Percentiles rank a stretch among this genome's conserved stretches.
These are phyloP conservation scores for Lagorchestes hirsutus DNA, from an alignment of 2,797 vertebrate genomes.

Conservation along the genomic window DNA sequence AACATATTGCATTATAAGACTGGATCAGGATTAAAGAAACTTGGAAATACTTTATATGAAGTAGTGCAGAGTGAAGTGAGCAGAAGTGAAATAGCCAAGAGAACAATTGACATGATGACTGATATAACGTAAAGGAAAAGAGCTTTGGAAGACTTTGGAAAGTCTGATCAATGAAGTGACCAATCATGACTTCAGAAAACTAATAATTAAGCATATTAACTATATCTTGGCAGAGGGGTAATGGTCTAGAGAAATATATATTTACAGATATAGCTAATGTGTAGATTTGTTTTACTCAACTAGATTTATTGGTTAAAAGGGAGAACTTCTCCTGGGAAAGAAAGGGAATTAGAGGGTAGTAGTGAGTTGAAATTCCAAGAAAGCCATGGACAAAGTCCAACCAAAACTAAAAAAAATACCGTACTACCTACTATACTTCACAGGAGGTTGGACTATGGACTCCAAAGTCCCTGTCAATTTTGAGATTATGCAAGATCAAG, in stretches of 20 bases:
- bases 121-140: background rate
- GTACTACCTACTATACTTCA: background rate
- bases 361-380: background rate
- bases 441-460: background rate
- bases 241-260: background rate
- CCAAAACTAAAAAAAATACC: background rate
- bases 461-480: background rate
- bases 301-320: background rate
- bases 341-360: background rate
- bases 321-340: background rate
- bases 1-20: background rate
- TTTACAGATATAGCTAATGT: background rate
- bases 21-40: background rate
- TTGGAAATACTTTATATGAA: background rate
- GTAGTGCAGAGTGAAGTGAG: background rate
- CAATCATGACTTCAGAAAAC: background rate
- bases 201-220: background rate
- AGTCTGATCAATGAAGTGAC: background rate
- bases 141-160: background rate
- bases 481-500: background rate
- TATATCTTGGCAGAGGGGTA: background rate
- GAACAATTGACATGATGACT: background rate
- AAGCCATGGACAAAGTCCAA: background rate
- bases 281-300: background rate
- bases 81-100: background rate